Percentiles rank a stretch among this genome's conserved stretches.
phyloP scores from a whole-genome alignment of 2,113 vertebrate species.

The Willisornis vidua region DNA sequence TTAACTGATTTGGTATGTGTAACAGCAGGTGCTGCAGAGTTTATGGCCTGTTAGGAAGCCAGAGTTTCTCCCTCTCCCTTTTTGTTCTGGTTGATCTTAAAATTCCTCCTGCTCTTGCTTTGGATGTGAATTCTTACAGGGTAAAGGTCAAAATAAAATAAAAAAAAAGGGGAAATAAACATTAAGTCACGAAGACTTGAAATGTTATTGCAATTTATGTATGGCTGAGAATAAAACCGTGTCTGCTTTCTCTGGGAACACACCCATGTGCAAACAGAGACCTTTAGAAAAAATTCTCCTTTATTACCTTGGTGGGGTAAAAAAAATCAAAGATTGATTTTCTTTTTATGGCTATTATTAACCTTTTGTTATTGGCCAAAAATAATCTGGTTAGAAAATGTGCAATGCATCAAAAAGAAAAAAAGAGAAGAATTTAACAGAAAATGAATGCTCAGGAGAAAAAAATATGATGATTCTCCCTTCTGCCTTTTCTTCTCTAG shows the following conservation, averaged over 20 bases:
- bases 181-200: slow-evolving; percentile 23
- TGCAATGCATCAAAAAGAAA: slow-evolving; percentile 55
- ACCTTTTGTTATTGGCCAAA: slow-evolving; percentile 66
- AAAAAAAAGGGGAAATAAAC: neutral
- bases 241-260: slow-evolving; percentile 34
- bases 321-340: slow-evolving; percentile 57
- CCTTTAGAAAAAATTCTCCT: slow-evolving; percentile 59
- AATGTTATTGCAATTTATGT: slow-evolving; percentile 33
- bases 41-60: neutral
- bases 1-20: neutral
- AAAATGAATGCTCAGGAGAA: neutral
- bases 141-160: neutral
- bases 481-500: neutral
- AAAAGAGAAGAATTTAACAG: slow-evolving; percentile 1
- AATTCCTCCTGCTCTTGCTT: neutral
- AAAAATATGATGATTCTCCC: neutral
- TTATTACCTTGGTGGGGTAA: slow-evolving; percentile 17
- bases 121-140: neutral
- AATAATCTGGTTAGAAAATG: slow-evolving; percentile 64
- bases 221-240: slow-evolving; percentile 22
- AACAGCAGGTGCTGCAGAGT: neutral
- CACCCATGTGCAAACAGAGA: slow-evolving; percentile 25
- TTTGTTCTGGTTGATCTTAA: neutral
- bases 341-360: slow-evolving; percentile 68
- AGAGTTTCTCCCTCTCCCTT: neutral